Base-by-base conservation (phyloP, 2,113 vertebrate genomes). In the Aptenodytes forsteri region DNA sequence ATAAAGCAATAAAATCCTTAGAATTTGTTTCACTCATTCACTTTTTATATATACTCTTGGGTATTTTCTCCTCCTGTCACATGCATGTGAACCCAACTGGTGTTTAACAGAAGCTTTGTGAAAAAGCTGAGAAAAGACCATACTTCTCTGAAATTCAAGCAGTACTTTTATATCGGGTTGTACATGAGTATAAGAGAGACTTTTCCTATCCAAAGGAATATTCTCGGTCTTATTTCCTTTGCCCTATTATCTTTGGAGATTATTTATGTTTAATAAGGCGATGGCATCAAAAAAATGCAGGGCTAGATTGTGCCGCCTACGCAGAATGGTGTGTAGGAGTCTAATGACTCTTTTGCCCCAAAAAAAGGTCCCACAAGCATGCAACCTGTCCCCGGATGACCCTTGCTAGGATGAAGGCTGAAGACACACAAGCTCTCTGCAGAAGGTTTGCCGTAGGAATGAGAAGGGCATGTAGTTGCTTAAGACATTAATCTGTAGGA, bases 231-330 rank as follows among this genome's bases (percentile, higher is more conserved):
- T 70, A 77, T 86, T 84, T 96, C 93, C 44, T 92, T 92, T 83
- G 14, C 56, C 82, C 34, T 64, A 10, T 77, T 96, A 89, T 90
- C 81, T 76, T 61, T 95, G 38, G 40, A 97, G 73, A 87, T 84
- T 94, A 65, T 93, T 87, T 86, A 34, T 87, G 50, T 89, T 96
- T 90, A 46, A 89, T 73, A 87, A 96, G 47, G 46, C 5, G 23
- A 26, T 7, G 40, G 36, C 90, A 92, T 73, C 0, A 92, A 70
- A 89, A 81, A 86, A 85, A 38, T 20, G 40, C 77, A 80, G 42
- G 58, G n/a, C 58, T 75, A 54, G 83, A 76, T 69, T 75, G 25
- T 32, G 26, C 69, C 4, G 7, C 72, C 77, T 75, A 71, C 2
- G 0, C 58, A 83, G 87, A 79, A 56, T 19, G 10, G 11, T 79